Evolutionary conservation across 30 jellyfish, hydroid and myxozoan genomes (phyloP).

Genomic region (Aurelia aurita complex sp. Pacific): DNA sequence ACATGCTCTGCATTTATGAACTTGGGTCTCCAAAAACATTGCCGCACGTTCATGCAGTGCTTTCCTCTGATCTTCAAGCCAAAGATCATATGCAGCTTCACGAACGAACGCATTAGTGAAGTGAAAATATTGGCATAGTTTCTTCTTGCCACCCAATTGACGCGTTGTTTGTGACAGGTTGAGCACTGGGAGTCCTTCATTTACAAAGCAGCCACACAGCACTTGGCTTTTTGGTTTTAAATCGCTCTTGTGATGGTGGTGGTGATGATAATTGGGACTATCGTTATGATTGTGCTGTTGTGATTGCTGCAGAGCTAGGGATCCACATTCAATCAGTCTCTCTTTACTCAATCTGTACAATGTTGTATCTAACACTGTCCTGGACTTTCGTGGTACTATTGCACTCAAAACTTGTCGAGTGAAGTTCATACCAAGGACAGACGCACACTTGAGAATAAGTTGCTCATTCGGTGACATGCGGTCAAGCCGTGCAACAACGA

Average conservation of each 20-base stretch:
- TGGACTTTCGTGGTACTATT: constrained; percentile 80
- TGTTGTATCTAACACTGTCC: constrained; percentile 71
- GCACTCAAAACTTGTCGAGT: constrained; percentile 84
- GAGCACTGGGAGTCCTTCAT: constrained; percentile 68
- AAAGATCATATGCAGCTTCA: constrained; percentile 96
- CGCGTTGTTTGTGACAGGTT: constrained; percentile 69
- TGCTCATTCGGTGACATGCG: constrained; percentile 95
- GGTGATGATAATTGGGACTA: constrained; percentile 16
- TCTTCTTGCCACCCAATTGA: constrained; percentile 63
- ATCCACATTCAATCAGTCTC: constrained; percentile 85
- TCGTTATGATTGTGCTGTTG: constrained; percentile 43
- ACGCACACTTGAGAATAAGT: constrained; percentile 88
- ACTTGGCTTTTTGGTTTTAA: constrained; percentile 52
- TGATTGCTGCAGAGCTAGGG: constrained; percentile 59
- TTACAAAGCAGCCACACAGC: constrained; percentile 89
- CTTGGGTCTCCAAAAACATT: constrained; percentile 67
- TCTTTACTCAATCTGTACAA: constrained; percentile 80
- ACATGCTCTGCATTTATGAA: constrained; percentile 78
- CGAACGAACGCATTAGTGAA: constrained; percentile 74
- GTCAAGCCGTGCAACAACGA: constrained; percentile 90
- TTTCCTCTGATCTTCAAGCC: constrained; percentile 95
- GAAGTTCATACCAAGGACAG: constrained; percentile 85
- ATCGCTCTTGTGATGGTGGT: constrained; percentile 69
- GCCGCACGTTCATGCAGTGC: constrained; percentile 96
- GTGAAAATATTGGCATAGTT: constrained; percentile 74